Conservation (phyloP, 2,113 vertebrate species). For the Sciurus niger region DNA sequence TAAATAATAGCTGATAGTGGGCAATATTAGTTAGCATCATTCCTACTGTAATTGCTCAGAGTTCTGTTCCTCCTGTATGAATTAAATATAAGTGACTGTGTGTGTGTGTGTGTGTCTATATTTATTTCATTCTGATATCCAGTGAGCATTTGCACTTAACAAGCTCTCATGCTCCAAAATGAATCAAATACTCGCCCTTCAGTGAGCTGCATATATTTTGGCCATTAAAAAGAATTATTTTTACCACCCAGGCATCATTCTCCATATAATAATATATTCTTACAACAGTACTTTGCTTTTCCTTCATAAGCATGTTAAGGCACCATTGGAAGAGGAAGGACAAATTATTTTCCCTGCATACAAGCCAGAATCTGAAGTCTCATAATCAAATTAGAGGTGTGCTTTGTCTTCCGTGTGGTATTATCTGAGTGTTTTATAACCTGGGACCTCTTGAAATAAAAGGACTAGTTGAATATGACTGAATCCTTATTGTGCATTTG, state of each 20-base stretch:
- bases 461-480: neutral
- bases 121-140: neutral
- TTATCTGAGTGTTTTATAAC: neutral
- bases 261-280: neutral
- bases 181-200: neutral
- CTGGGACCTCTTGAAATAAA: neutral
- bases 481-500: neutral
- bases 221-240: neutral
- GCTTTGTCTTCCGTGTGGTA: neutral
- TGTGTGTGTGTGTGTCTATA: accelerated
- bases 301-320: neutral
- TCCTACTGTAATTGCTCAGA: neutral
- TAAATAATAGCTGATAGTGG: neutral
- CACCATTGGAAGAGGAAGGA: neutral
- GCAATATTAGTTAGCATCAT: neutral
- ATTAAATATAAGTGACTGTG: neutral
- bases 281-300: neutral
- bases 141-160: neutral
- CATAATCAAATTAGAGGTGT: neutral
- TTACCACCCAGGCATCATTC: neutral
- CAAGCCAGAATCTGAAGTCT: neutral
- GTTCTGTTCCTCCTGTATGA: neutral
- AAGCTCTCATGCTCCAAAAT: neutral
- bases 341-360: neutral
- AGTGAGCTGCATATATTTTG: neutral